Conservation (phyloP, 2,797 vertebrate genomes). For the Luscinia luscinia region DNA sequence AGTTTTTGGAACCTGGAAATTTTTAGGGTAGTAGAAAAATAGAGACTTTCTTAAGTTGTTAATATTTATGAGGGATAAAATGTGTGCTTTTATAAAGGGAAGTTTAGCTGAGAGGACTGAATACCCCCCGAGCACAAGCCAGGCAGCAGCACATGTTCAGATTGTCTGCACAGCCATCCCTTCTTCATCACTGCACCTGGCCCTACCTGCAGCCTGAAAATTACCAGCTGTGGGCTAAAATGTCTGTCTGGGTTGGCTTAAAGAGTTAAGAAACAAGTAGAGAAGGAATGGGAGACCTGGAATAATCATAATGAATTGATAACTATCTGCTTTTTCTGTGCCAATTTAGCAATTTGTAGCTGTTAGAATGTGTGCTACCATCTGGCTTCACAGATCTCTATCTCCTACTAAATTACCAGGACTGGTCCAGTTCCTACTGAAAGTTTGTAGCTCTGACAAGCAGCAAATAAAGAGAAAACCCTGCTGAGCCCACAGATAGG, state of each 20-base stretch:
- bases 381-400: slow-evolving; percentile 41
- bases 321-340: slow-evolving; percentile 33
- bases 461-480: slow-evolving; percentile 13
- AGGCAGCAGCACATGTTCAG: not conserved
- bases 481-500: not conserved
- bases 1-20: not conserved
- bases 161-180: not conserved
- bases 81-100: not conserved
- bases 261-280: not conserved
- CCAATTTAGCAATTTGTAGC: slow-evolving; percentile 64
- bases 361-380: slow-evolving; percentile 42
- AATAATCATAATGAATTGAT: slow-evolving; percentile 2
- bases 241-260: not conserved
- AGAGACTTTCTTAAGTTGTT: not conserved
- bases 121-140: not conserved
- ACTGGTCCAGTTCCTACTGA: not conserved
- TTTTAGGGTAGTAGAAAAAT: not conserved
- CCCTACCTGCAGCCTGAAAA: not conserved
- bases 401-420: slow-evolving; percentile 37
- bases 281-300: not conserved
- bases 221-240: not conserved
- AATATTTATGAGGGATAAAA: not conserved
- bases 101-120: not conserved
- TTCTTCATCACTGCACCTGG: not conserved
- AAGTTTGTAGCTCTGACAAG: not conserved